Conservation (phyloP, 1,140 invertebrate species). For the Bilobella aurantiaca region DNA sequence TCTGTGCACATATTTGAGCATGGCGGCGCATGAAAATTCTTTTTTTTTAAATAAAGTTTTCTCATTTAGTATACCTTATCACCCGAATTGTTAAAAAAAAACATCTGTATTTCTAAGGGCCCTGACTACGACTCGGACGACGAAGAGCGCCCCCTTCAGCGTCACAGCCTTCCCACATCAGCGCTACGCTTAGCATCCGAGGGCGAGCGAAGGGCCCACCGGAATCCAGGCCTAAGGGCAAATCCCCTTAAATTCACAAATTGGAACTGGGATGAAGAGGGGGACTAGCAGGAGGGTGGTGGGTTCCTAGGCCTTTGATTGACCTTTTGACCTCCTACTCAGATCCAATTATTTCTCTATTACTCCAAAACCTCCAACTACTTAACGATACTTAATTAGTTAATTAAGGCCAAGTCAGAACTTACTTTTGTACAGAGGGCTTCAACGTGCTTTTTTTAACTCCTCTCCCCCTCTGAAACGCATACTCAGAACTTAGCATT, state of each 20-base stretch:
- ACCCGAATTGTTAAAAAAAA: no score
- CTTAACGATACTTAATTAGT: background rate
- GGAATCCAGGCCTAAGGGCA: conserved; percentile 5
- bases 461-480: no score
- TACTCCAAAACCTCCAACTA: background rate
- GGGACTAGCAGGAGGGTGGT: conserved; percentile 8
- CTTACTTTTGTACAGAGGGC: background rate
- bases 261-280: conserved; percentile 27
- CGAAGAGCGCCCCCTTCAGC: conserved; percentile 13
- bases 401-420: background rate
- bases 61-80: no score
- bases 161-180: conserved; percentile 3
- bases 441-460: no score
- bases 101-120: conserved; percentile 24
- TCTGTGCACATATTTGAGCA: no score
- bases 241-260: conserved; percentile 10
- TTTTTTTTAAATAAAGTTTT: no score
- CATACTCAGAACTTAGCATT: no score
- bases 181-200: background rate
- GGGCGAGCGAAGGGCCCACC: conserved; percentile 17
- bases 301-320: background rate
- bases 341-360: background rate
- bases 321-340: background rate
- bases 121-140: conserved; percentile 33
- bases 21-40: no score